Evolutionary conservation across 2,888 invertebrate genomes (phyloP).

Genomic region (Stratiomys singularior): DNA sequence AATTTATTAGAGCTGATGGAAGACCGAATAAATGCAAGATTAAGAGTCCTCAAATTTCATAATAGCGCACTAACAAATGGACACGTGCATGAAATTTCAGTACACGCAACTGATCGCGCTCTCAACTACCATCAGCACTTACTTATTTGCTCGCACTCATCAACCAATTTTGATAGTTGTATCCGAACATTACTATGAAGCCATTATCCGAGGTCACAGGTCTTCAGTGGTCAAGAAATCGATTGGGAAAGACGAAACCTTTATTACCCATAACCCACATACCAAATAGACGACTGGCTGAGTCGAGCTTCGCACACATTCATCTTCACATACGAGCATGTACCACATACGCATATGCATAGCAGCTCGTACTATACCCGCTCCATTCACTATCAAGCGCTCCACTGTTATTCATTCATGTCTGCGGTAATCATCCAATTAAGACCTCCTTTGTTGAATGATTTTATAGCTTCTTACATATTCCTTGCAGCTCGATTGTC

Average conservation of each 20-base stretch:
- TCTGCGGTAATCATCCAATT: conserved; percentile 45
- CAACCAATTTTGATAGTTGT: conserved; percentile 4
- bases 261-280: conserved; percentile 39
- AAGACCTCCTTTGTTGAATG: conserved; percentile 43
- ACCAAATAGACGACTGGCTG: conserved; percentile 4
- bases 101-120: conserved; percentile 4
- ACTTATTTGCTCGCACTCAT: neutral
- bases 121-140: neutral
- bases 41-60: too few relatives aligned
- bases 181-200: neutral
- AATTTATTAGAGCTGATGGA: too few relatives aligned
- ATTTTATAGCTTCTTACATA: conserved; percentile 30
- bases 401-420: conserved; percentile 43
- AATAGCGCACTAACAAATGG: too few relatives aligned
- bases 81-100: conserved; percentile 10
- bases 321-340: neutral
- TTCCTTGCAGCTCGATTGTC: neutral
- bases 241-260: conserved; percentile 21
- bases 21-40: too few relatives aligned
- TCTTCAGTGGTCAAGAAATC: conserved; percentile 29
- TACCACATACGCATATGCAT: neutral
- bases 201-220: conserved; percentile 30
- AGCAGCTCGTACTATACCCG: neutral
- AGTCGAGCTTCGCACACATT: neutral
- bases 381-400: conserved; percentile 20